A percentile compares a stretch with the other conserved stretches of the same genome.
Evolutionary conservation across 2,113 vertebrate genomes (phyloP).

Genomic region (Pterocles orientalis): DNA sequence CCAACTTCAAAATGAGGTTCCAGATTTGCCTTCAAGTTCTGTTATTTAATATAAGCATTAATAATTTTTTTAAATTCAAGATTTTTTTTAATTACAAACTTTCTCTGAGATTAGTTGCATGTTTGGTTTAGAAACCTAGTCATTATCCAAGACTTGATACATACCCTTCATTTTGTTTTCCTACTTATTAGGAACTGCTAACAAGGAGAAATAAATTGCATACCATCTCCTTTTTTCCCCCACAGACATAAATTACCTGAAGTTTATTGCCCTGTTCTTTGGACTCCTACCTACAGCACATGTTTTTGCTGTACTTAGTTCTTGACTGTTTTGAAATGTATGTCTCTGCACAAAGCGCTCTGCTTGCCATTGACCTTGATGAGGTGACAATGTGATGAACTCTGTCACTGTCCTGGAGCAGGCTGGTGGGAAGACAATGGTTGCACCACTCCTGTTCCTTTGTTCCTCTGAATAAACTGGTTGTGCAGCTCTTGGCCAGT

Average conservation of each 20-base stretch:
- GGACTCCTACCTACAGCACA: not conserved
- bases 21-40: not conserved
- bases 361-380: not conserved
- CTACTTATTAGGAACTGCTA: not conserved
- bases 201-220: not conserved
- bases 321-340: not conserved
- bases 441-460: rapidly evolving
- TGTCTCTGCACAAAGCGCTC: not conserved
- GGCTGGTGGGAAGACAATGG: not conserved
- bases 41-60: not conserved
- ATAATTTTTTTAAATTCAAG: not conserved
- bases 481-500: not conserved
- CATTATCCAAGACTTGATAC: not conserved
- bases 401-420: not conserved
- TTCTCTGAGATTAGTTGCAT: not conserved
- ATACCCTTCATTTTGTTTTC: not conserved
- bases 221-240: not conserved
- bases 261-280: not conserved
- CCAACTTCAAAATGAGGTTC: not conserved
- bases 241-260: not conserved
- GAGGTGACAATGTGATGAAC: rapidly evolving
- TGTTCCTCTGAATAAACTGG: not conserved
- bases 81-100: not conserved
- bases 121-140: not conserved
- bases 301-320: not conserved